Base-by-base conservation (phyloP, 2,888 invertebrate genomes). In the Lasiommata megera region DNA sequence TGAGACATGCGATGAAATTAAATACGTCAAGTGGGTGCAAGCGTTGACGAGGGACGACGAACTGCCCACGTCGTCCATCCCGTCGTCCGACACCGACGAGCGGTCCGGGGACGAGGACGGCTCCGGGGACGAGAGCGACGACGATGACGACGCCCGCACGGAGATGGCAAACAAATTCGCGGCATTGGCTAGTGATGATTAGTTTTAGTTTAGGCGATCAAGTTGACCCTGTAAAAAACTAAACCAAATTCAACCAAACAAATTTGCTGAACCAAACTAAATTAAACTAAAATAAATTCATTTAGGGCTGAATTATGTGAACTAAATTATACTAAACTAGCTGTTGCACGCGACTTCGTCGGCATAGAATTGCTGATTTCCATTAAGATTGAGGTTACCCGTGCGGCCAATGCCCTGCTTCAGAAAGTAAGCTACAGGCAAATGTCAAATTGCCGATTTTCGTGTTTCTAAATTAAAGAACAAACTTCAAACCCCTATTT, bases 11-110 rank as follows among this genome's bases (percentile, higher is more conserved):
- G 88, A 92, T 0, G 94, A 94, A 60, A 78, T 94, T 0, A 92
- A 92, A 65, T 92, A 91, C 66, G 91, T 96, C 0, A 90, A 90
- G 62, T 94, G 93, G 93, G 94, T 95, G 53, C 94, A 95, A 80
- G 94, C 94, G 0, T 75, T 88, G 31, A 85, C 85, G 0, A 73
- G 71, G 6, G 73, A 71, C 0, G 68, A 68, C 6, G 69, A 58
- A 0, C 61, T 58, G 9, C 60, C 60, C 23, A 11, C 50, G 1
- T 56, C 58, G 3, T 46, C 46, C 0, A 16, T 16, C 6, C 46
- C 46, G 16, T 48, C 59, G 1, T 61, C 62, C 0, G 60, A 64
- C 11, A 58, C 63, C 0, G 62, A 54, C 18, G 58, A 58, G 37
- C 8, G 29, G 5, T 41, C 60, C 8, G 40, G 5, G 9, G 34